Conservation (phyloP, 2,888 invertebrate species). For the Drosophila melanosoma region DNA sequence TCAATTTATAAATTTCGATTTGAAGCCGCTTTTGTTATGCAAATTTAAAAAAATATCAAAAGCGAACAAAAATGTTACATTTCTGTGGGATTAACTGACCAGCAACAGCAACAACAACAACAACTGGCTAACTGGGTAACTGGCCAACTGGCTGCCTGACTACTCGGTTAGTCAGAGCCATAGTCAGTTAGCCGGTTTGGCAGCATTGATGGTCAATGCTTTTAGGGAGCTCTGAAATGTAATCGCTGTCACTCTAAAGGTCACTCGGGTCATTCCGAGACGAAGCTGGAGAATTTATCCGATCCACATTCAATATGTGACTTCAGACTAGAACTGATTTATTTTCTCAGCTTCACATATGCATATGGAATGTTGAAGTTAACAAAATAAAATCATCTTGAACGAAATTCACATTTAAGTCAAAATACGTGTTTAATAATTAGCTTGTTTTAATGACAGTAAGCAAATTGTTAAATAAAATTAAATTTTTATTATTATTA, state of each 20-base stretch:
- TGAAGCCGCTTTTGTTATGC: conserved; percentile 64
- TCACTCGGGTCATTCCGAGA: conserved; percentile 45
- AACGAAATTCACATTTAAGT: conserved; percentile 5
- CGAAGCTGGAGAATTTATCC: neutral
- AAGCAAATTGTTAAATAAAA: neutral
- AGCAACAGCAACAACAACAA: neutral
- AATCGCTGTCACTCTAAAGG: conserved; percentile 44
- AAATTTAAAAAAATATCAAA: conserved; percentile 40
- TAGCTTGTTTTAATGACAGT: neutral
- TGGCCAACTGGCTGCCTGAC: neutral
- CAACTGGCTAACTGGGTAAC: conserved; percentile 12
- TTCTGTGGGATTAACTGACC: conserved; percentile 36
- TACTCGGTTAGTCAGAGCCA: conserved; percentile 18
- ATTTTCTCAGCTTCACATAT: conserved; percentile 4
- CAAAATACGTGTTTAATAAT: conserved; percentile 19
- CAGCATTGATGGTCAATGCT: conserved; percentile 61
- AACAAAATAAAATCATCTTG: neutral
- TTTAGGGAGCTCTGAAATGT: conserved; percentile 24
- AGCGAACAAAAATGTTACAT: conserved; percentile 51
- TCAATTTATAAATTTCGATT: conserved; percentile 68
- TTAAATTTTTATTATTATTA: neutral
- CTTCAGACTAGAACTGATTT: conserved; percentile 31
- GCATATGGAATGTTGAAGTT: neutral
- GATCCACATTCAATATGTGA: conserved; percentile 20
- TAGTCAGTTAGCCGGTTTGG: conserved; percentile 63